These are phyloP conservation scores for Agonopterix arenella DNA, from an alignment of 2,888 invertebrate genomes.

Conservation along the genomic window DNA sequence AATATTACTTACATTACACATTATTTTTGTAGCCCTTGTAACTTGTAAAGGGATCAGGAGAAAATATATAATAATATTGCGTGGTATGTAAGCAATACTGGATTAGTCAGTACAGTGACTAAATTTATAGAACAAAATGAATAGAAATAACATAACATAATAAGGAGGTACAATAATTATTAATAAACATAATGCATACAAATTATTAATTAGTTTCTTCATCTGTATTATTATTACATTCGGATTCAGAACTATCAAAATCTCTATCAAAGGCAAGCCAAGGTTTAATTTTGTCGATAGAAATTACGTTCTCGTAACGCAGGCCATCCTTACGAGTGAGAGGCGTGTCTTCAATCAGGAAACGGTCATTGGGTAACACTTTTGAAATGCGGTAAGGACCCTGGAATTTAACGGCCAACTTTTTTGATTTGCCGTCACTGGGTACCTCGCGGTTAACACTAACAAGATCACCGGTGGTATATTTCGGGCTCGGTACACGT, in stretches of 20 bases:
- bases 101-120: too few species aligned
- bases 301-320: not conserved
- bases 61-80: too few species aligned
- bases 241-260: not conserved
- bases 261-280: slow-evolving; percentile 5
- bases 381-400: slow-evolving; percentile 7
- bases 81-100: too few species aligned
- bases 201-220: too few species aligned
- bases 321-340: not conserved
- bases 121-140: too few species aligned
- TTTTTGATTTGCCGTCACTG: slow-evolving; percentile 2
- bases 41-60: too few species aligned
- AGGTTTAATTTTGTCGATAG: slow-evolving; percentile 6
- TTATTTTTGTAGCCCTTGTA: too few species aligned
- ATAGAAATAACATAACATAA: too few species aligned
- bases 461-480: slow-evolving; percentile 3
- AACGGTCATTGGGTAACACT: slow-evolving; percentile 1
- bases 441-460: not conserved
- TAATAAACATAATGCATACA: too few species aligned
- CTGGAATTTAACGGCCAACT: slow-evolving; percentile 2
- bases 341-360: not conserved
- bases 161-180: too few species aligned
- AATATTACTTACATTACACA: too few species aligned
- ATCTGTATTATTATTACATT: not conserved
- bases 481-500: too few species aligned